Conservation (phyloP, 2,797 vertebrate species). For the Lemur catta region DNA sequence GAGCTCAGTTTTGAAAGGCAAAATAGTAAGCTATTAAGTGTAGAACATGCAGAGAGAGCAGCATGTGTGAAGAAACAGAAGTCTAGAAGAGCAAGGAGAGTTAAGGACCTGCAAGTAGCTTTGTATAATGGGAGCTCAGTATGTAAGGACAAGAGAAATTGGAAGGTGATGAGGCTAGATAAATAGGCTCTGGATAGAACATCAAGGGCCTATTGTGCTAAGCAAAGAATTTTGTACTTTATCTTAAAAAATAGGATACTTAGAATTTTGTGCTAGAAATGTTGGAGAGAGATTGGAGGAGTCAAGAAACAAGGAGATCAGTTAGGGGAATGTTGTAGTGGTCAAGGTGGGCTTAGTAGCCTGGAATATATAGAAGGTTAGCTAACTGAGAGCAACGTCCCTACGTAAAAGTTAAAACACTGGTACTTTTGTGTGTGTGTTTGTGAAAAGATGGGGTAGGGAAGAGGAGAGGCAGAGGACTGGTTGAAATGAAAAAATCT, state of each 20-base stretch:
- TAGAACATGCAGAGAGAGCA: background rate
- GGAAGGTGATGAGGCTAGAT: background rate
- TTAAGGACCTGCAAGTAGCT: background rate
- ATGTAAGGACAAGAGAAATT: background rate
- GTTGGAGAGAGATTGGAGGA: background rate
- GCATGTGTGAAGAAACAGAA: background rate
- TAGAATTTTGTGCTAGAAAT: conserved; percentile 16
- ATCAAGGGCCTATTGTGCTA: background rate
- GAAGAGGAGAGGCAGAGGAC: background rate
- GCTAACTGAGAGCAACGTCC: background rate
- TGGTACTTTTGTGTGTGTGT: background rate
- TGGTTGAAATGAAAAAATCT: background rate
- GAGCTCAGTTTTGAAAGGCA: background rate
- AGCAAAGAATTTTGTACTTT: conserved; percentile 21
- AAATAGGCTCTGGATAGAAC: background rate
- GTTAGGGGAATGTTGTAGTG: background rate
- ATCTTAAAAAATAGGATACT: background rate
- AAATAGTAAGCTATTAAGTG: background rate
- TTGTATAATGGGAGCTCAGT: background rate
- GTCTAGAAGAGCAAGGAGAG: background rate
- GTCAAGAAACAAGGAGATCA: background rate
- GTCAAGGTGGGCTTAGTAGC: background rate
- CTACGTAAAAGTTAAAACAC: background rate
- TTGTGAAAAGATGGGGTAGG: background rate
- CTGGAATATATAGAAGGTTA: background rate